Evolutionary conservation across 2,888 invertebrate species (phyloP), one percentile per base, ranked within the genome.

Genomic region (Tachystola acroxantha): DNA sequence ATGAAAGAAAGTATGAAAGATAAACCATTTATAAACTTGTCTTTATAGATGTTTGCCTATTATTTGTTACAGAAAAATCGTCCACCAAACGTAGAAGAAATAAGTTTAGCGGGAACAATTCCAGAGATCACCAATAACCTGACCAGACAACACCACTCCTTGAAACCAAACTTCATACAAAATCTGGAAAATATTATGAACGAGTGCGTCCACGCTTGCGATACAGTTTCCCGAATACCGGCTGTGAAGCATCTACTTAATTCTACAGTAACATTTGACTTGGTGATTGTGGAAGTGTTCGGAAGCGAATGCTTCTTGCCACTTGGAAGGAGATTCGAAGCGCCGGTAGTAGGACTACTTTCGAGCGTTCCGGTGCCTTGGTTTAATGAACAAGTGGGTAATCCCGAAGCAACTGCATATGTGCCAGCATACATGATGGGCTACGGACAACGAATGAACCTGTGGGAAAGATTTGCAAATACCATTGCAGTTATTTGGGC

Each of bases 301-400:
- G 88, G 88, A 5, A 84, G 87, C 10, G 89, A 90, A 48, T 90
- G 90, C 43, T 88, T 89, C 39, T 69, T 90, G 13, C 89, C 89
- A 0, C 76, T 90, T 10, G 89, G 88, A 0, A 71, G 79, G 45
- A 71, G 79, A 46, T 88, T 89, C 36, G 72, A 82, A 34, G 84
- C 88, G 1, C 90, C 90, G 0, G 75, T 89, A 1, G 75, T 90
- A 1, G 88, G 88, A 1, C 63, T 88, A 2, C 73, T 89, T 1
- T 88, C 88, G 0, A 89, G 89, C 41, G 81, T 88, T 0, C 78
- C 88, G 3, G 58, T 89, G 26, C 89, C 90, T 0, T 90, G 90
- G 90, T 74, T 86, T 3, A 84, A 86, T 37, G 84, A 86, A 19
- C 81, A 89, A 37, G 58, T 90, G 28, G 90, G 89, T 1, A 89